Evolutionary conservation across 2,797 vertebrate species (phyloP).

Genomic region (Somateria mollissima): DNA sequence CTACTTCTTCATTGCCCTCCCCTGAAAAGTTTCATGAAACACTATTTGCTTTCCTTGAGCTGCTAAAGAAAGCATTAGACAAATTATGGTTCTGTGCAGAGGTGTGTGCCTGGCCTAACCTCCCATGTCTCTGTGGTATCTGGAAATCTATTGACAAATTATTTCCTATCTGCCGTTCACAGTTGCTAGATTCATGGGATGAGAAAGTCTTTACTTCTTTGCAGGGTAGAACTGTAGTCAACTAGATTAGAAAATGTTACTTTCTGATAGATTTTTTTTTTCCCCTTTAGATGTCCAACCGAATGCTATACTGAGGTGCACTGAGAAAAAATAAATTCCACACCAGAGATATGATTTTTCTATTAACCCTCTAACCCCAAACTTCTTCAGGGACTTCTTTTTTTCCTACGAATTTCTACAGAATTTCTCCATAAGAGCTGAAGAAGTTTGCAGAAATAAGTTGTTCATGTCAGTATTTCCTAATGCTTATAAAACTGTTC

Average conservation of each 20-base stretch:
- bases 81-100: slow-evolving; percentile 2
- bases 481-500: background rate
- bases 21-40: slow-evolving; percentile 52
- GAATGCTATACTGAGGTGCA: background rate
- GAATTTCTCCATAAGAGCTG: background rate
- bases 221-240: background rate
- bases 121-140: slow-evolving; percentile 26
- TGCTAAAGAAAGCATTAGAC: slow-evolving; percentile 39
- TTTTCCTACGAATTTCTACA: background rate
- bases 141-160: slow-evolving; percentile 51
- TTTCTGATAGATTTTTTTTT: background rate
- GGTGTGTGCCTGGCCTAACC: slow-evolving; percentile 19
- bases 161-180: slow-evolving; percentile 52
- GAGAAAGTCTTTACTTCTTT: slow-evolving; percentile 51
- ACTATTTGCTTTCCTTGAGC: slow-evolving; percentile 56
- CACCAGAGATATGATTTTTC: slow-evolving; percentile 47
- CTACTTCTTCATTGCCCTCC: slow-evolving; percentile 56
- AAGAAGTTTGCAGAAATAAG: background rate
- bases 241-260: slow-evolving; percentile 54
- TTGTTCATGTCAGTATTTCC: background rate
- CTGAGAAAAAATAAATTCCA: background rate
- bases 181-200: slow-evolving; percentile 44
- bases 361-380: slow-evolving; percentile 52
- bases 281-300: background rate
- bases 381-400: background rate